These are phyloP conservation scores for Pammene fasciana DNA, from an alignment of 2,888 invertebrate genomes.

Conservation along the genomic window DNA sequence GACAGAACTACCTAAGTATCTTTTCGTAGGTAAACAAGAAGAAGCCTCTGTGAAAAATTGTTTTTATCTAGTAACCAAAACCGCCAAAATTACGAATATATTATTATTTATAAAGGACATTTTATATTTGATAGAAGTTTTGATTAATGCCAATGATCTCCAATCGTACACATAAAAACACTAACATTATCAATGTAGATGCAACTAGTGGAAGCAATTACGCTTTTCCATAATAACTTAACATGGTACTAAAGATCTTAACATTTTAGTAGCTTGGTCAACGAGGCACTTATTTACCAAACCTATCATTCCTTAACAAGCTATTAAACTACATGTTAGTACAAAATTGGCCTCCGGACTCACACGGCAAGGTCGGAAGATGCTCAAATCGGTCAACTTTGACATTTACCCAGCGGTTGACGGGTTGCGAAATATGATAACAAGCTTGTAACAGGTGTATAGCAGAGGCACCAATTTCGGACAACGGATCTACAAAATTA, in stretches of 20 bases:
- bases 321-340: conserved; percentile 4
- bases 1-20: too few species aligned
- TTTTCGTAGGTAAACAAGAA: too few species aligned
- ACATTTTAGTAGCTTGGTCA: conserved; percentile 17
- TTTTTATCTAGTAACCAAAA: too few species aligned
- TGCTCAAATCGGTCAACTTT: conserved; percentile 22
- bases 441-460: conserved; percentile 10
- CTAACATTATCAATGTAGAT: too few species aligned
- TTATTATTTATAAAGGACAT: too few species aligned
- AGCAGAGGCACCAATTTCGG: background rate
- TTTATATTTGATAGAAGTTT: too few species aligned
- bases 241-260: conserved; percentile 13
- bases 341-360: conserved; percentile 9
- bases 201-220: background rate
- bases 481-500: background rate
- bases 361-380: conserved; percentile 11
- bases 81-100: too few species aligned
- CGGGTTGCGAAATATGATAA: conserved; percentile 21
- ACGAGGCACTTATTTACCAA: conserved; percentile 7
- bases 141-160: too few species aligned
- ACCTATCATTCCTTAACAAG: conserved; percentile 13
- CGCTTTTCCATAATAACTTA: conserved; percentile 9
- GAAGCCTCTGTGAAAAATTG: too few species aligned
- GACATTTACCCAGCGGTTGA: conserved; percentile 18
- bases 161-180: too few species aligned